Percentiles rank a stretch among this genome's conserved stretches.
phyloP scores from a whole-genome alignment of 2,797 vertebrate species.

The Lepidocolaptes lacrymiger region DNA sequence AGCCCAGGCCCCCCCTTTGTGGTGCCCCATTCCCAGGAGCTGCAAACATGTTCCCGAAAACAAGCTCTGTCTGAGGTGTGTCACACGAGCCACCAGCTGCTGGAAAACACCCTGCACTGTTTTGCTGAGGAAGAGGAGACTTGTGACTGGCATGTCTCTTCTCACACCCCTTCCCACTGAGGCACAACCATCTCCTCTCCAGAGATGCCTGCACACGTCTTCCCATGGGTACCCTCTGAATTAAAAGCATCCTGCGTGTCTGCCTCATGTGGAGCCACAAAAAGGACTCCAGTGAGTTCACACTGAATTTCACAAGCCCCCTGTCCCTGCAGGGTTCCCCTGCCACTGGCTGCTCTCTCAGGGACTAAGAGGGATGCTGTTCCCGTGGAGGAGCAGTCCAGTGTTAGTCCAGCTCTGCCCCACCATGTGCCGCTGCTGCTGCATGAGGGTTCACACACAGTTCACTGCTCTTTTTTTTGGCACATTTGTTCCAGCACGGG shows the following conservation, averaged over 20 bases:
- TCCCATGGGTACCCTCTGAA: neutral
- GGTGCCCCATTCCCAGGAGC: neutral
- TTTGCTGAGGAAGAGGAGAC: neutral
- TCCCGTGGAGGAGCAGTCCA: neutral
- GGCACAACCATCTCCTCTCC: neutral
- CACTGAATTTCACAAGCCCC: neutral
- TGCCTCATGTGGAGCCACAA: neutral
- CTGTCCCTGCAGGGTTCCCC: neutral
- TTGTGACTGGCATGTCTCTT: neutral
- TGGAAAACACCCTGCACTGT: neutral
- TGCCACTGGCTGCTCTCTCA: neutral
- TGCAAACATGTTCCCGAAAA: neutral
- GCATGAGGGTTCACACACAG: neutral
- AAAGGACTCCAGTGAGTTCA: neutral
- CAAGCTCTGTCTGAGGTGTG: neutral
- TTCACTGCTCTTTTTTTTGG: neutral
- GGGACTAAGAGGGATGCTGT: neutral
- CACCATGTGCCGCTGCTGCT: neutral
- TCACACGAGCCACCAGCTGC: neutral
- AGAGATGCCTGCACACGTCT: neutral
- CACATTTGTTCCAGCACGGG: rapidly evolving
- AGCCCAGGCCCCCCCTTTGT: neutral
- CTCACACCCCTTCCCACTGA: neutral
- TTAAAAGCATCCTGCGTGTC: neutral
- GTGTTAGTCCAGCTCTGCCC: neutral